These are phyloP conservation scores for Platycercus adscitus DNA, from an alignment of 2,113 vertebrate genomes.

Conservation along the genomic window DNA sequence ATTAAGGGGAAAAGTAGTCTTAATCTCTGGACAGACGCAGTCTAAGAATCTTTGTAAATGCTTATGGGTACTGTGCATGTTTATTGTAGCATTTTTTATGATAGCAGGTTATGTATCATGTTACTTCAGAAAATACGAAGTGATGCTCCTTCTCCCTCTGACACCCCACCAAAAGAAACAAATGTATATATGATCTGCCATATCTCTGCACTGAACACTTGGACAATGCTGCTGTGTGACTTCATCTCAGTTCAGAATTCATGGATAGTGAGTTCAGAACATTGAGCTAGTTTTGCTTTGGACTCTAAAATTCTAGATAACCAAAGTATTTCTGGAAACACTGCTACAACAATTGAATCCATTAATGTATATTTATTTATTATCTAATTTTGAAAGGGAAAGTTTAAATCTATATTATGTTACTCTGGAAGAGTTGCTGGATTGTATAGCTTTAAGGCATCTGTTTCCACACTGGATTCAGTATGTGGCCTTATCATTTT, in stretches of 20 bases:
- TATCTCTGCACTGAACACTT: neutral
- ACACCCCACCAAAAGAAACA: neutral
- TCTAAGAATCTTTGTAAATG: neutral
- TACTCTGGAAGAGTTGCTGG: neutral
- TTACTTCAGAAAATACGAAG: neutral
- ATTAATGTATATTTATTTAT: neutral
- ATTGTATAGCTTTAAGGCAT: neutral
- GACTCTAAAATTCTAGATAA: neutral
- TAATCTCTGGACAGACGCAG: neutral
- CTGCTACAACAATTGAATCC: neutral
- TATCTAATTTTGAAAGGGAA: neutral
- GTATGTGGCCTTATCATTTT: neutral
- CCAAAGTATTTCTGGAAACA: neutral
- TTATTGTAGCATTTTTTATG: neutral
- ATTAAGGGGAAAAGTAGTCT: neutral
- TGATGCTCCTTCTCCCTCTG: neutral
- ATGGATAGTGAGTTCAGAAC: neutral
- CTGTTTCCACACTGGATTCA: neutral
- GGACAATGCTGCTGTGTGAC: neutral
- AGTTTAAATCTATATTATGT: neutral
- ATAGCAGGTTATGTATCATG: neutral
- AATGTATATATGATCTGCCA: too few species aligned
- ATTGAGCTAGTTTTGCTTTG: neutral
- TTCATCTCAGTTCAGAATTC: neutral
- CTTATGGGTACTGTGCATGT: neutral